Conservation (phyloP, 2,797 vertebrate genomes). For the Sciaenops ocellatus region DNA sequence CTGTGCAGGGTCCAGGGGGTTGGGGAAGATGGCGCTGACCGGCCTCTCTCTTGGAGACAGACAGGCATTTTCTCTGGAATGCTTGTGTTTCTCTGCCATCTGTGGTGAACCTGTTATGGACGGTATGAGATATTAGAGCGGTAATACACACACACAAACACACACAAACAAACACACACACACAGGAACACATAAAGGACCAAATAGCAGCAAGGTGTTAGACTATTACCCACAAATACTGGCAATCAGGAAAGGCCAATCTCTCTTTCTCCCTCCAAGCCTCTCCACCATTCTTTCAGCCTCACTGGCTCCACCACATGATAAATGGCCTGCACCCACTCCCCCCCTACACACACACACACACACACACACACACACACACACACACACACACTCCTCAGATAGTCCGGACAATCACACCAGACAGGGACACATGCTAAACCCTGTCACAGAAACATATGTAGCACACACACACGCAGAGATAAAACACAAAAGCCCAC, state of each 20-base stretch:
- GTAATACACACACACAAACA: constrained; percentile 20
- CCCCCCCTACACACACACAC: constrained; percentile 9
- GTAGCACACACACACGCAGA: constrained; percentile 7
- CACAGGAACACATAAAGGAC: constrained; percentile 45
- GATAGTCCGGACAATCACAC: constrained; percentile 51
- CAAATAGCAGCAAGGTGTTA: constrained; percentile 68
- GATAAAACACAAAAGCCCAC: constrained; percentile 15
- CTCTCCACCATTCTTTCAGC: constrained; percentile 66
- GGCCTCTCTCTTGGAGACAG: constrained; percentile 96
- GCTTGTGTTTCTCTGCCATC: constrained; percentile 98
- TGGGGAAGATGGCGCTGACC: constrained; percentile 96
- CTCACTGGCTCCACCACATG: constrained; percentile 73
- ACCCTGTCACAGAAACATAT: constrained; percentile 32
- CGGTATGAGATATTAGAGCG: constrained; percentile 38
- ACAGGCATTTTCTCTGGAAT: constrained; percentile 96
- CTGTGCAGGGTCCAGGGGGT: constrained; percentile 91
- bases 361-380: constrained; percentile 19
- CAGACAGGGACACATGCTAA: constrained; percentile 20
- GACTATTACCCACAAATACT: constrained; percentile 77
- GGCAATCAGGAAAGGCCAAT: constrained; percentile 79
- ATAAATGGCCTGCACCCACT: constrained; percentile 70
- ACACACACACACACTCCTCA: constrained; percentile 14
- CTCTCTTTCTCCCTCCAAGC: constrained; percentile 61
- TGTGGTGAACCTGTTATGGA: constrained; percentile 92
- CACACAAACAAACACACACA: constrained; percentile 15